Conservation (phyloP, 2,797 vertebrate species). For the Coccyzus lansbergi region DNA sequence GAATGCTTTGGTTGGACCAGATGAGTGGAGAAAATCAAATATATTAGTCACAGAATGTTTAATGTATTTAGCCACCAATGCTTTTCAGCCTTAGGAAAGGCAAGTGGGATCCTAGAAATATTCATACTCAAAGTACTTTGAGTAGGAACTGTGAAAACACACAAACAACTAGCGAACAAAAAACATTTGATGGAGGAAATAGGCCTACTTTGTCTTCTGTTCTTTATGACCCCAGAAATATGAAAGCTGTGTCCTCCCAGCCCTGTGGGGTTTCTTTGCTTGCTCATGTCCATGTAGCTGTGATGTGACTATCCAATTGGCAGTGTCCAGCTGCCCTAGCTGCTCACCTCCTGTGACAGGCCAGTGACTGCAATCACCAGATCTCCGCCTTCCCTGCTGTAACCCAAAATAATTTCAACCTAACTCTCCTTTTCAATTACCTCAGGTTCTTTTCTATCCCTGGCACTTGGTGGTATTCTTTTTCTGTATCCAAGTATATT, state of each 20-base stretch:
- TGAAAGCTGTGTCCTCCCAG: not conserved
- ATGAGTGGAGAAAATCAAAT: not conserved
- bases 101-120: not conserved
- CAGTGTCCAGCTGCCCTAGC: conserved; percentile 36
- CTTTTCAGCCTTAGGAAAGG: not conserved
- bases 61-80: not conserved
- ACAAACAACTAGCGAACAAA: not conserved
- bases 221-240: not conserved
- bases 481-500: not conserved
- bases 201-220: not conserved
- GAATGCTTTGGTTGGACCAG: not conserved
- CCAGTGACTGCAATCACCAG: conserved; percentile 26
- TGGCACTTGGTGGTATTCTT: conserved; percentile 42
- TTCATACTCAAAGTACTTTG: not conserved
- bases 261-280: not conserved
- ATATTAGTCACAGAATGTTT: not conserved
- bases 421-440: conserved; percentile 64
- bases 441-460: conserved; percentile 26
- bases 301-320: not conserved
- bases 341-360: conserved; percentile 26
- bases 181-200: not conserved
- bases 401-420: conserved; percentile 34
- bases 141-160: not conserved
- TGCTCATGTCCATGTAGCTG: not conserved
- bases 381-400: conserved; percentile 29